Evolutionary conservation across 2,113 vertebrate species (phyloP).

Genomic region (Pelecanoides urinatrix): DNA sequence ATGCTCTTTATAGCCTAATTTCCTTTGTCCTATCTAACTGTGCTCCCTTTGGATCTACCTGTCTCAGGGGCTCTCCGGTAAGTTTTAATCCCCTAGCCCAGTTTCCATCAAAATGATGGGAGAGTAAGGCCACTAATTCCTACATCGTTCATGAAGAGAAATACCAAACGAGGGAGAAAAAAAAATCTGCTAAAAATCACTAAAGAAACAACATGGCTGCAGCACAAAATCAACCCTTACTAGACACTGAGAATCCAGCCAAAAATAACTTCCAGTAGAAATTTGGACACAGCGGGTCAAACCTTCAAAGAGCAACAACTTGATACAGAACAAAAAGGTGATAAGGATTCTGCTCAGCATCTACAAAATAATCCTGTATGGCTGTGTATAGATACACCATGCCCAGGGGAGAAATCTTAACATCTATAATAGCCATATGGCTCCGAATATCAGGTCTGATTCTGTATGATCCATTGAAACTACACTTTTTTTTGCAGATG

Average conservation of each 20-base stretch:
- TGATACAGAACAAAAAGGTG: background rate
- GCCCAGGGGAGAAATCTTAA: background rate
- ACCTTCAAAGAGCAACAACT: background rate
- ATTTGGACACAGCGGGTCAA: background rate
- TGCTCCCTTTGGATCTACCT: background rate
- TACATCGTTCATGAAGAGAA: background rate
- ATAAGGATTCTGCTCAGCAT: background rate
- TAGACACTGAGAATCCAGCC: background rate
- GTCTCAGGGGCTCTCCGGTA: background rate
- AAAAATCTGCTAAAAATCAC: background rate
- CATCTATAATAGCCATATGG: background rate
- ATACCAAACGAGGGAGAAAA: background rate
- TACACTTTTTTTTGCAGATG: background rate
- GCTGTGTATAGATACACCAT: background rate
- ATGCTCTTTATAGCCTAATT: background rate
- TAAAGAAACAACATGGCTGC: background rate
- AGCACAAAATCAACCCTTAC: background rate
- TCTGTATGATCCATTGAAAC: background rate
- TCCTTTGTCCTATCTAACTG: background rate
- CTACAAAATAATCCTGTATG: background rate
- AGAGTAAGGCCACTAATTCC: background rate
- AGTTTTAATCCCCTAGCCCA: background rate
- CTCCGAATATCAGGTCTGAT: background rate
- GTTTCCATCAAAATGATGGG: background rate
- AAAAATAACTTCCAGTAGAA: slow-evolving; percentile 18